These are phyloP conservation scores for Acleris literana DNA, from an alignment of 2,888 invertebrate species.

Conservation along the genomic window DNA sequence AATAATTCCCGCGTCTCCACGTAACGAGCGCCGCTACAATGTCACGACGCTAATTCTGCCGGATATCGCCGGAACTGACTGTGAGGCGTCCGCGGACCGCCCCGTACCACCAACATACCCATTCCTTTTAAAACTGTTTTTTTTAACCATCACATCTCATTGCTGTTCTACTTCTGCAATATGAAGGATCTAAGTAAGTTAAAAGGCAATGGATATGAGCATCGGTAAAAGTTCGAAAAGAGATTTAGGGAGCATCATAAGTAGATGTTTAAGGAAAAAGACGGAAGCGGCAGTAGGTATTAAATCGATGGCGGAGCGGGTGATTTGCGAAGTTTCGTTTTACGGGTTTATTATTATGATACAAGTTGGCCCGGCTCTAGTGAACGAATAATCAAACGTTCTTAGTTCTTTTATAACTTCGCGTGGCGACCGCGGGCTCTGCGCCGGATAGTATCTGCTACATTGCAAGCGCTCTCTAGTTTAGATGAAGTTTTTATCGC, in stretches of 20 bases:
- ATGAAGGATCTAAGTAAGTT: background rate
- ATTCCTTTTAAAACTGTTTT: background rate
- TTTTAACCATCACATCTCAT: background rate
- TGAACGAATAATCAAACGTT: slow-evolving; percentile 17
- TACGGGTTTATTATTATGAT: slow-evolving; percentile 24
- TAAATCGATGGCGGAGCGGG: slow-evolving; percentile 22
- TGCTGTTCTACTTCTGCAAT: background rate
- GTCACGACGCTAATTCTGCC: slow-evolving; percentile 13
- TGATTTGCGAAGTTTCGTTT: slow-evolving; percentile 16
- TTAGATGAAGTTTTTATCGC: slow-evolving; percentile 13
- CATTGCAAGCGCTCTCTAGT: background rate
- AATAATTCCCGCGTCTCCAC: slow-evolving; percentile 9
- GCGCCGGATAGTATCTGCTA: background rate
- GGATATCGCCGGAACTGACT: slow-evolving; percentile 12
- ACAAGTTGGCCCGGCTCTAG: slow-evolving; percentile 12
- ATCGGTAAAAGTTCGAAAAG: no score
- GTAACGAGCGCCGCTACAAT: slow-evolving; percentile 12
- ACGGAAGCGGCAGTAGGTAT: slow-evolving; percentile 8
- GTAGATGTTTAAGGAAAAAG: slow-evolving; percentile 19
- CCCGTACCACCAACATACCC: background rate
- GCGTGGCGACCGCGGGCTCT: background rate
- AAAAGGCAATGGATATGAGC: background rate
- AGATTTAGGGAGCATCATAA: background rate
- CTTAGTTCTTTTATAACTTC: slow-evolving; percentile 7
- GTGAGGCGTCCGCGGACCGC: slow-evolving; percentile 1